A percentile compares a stretch with the other conserved stretches of the same genome.
Evolutionary conservation across 2,797 vertebrate genomes (phyloP).

Genomic region (Yasuhikotakia modesta): DNA sequence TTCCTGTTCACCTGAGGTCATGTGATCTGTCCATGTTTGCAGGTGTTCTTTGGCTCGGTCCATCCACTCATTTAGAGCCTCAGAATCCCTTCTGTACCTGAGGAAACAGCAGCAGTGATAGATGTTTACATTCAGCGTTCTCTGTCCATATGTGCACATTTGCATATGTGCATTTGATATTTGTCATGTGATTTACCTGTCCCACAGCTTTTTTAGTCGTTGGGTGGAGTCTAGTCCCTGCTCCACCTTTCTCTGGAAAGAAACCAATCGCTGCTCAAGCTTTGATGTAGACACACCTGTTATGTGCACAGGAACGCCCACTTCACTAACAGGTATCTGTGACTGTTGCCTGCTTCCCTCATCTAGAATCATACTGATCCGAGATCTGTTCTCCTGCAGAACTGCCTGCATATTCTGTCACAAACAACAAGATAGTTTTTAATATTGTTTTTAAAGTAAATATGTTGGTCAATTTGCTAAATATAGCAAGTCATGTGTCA

Average conservation of each 20-base stretch:
- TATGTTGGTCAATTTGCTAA: not conserved
- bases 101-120: not conserved
- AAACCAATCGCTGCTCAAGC: slow-evolving; percentile 77
- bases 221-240: slow-evolving; percentile 67
- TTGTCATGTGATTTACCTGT: slow-evolving; percentile 66
- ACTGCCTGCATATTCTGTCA: slow-evolving; percentile 74
- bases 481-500: slow-evolving; percentile 55
- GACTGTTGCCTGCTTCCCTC: slow-evolving; percentile 74
- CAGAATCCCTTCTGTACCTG: slow-evolving; percentile 80
- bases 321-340: slow-evolving; percentile 46
- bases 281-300: slow-evolving; percentile 69
- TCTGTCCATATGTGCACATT: not conserved
- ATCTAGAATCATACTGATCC: slow-evolving; percentile 75
- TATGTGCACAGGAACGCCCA: slow-evolving; percentile 57
- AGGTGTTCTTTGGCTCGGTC: slow-evolving; percentile 75
- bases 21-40: slow-evolving; percentile 76
- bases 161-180: not conserved
- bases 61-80: slow-evolving; percentile 81
- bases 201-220: slow-evolving; percentile 72
- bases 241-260: slow-evolving; percentile 74
- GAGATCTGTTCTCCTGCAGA: slow-evolving; percentile 73
- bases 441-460: not conserved
- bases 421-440: slow-evolving; percentile 9
- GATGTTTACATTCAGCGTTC: not conserved
- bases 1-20: slow-evolving; percentile 72